Evolutionary conservation across 2,888 invertebrate species (phyloP), one percentile per base, ranked within the genome.

Genomic region (Tineola bisselliella): DNA sequence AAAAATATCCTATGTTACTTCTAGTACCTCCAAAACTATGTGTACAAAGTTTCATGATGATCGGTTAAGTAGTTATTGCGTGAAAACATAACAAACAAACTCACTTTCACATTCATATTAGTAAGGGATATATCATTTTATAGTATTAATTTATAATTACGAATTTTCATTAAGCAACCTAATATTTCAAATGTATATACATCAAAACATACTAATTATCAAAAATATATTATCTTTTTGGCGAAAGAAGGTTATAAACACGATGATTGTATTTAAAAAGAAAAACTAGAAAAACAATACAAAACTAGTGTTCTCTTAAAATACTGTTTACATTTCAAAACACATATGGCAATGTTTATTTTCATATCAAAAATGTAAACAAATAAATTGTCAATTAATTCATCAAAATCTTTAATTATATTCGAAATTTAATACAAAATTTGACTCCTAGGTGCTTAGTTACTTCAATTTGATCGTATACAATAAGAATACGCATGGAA

Each of bases 181-280:
- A n/a, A n/a, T n/a, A n/a, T n/a, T n/a, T 25, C 2, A 25, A 25
- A 25, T 11, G 38, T 8, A 30, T 18, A 18, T 15, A 44, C 18
- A 44, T 60, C 12, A 66, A 66, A 11, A 48, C 1, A 54, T 6
- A 15, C 11, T 13, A 52, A 52, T 18, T 6, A 38, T 6, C 38
- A 38, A 38, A 31, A n/a, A 38, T 38, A 38, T 38, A 38, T 38
- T 38, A 38, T 38, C 38, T 6, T 12, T 38, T 38, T 6, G 38
- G 38, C 10, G 38, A 38, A 38, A 10, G 38, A 38, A 38, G 38
- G 38, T 38, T 10, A n/a, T n/a, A 38, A 12, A 38, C n/a, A 12
- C 10, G 10, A 38, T 10, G 10, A 38, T 38, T 6, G 5, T 38
- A 38, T 12, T 38, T n/a, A 38, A 38, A 38, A 10, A 6, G 10